phyloP scores from a whole-genome alignment of 2,113 vertebrate species.

The Camelus dromedarius region DNA sequence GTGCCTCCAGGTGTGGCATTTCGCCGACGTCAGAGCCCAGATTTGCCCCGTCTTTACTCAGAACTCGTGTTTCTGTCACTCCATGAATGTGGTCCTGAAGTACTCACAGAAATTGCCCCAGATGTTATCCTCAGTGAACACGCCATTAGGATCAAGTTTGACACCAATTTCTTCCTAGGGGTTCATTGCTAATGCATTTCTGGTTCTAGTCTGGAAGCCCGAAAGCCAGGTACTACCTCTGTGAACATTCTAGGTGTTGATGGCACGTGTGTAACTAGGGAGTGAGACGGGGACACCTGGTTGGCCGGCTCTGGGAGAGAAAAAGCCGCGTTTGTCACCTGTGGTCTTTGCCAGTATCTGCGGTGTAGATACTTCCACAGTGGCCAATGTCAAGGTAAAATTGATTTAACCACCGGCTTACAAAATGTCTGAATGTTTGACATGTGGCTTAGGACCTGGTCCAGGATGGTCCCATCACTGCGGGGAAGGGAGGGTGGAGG shows the following conservation, averaged over 20 bases:
- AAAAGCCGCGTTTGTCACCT: neutral
- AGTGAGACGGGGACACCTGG: neutral
- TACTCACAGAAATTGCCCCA: conserved; percentile 5
- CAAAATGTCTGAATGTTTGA: neutral
- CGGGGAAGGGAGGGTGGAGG: too few species aligned
- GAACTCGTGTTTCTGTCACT: neutral
- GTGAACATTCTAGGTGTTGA: neutral
- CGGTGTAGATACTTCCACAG: neutral
- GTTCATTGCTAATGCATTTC: neutral
- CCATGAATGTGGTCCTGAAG: neutral
- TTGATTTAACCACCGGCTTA: neutral
- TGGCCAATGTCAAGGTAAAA: neutral
- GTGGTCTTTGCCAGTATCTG: neutral
- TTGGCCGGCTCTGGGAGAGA: neutral
- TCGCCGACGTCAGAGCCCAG: rapidly evolving
- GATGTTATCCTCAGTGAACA: conserved; percentile 28
- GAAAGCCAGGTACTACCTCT: neutral
- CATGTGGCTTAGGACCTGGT: neutral
- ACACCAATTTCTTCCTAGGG: neutral
- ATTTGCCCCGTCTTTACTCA: neutral
- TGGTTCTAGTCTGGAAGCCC: neutral
- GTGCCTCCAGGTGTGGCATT: too few species aligned
- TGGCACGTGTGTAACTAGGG: neutral
- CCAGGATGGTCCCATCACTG: neutral
- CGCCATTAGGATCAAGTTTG: conserved; percentile 2